These are phyloP conservation scores for Pardosa pseudoannulata DNA, from an alignment of 2,888 invertebrate genomes.

Conservation along the genomic window DNA sequence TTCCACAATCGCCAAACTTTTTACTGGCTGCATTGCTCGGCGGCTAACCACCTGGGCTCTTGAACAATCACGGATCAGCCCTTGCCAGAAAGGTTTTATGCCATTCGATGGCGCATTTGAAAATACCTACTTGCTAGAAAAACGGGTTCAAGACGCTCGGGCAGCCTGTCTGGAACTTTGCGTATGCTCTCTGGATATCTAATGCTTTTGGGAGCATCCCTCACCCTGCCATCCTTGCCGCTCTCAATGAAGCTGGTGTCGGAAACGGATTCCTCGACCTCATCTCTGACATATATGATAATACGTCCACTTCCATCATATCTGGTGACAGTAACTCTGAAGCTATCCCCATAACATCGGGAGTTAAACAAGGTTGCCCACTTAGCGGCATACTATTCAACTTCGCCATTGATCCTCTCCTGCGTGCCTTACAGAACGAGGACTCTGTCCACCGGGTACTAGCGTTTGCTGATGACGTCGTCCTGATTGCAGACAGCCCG, in stretches of 20 bases:
- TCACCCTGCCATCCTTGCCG: background rate
- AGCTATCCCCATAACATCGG: background rate
- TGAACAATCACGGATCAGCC: background rate
- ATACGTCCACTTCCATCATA: background rate
- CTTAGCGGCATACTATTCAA: background rate
- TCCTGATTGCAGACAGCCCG: background rate
- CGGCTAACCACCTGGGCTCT: too few species aligned
- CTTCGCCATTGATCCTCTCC: too few species aligned
- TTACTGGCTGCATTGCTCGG: too few species aligned
- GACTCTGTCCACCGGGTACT: background rate
- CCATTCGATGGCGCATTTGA: too few species aligned
- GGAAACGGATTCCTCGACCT: background rate
- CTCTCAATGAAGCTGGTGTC: background rate
- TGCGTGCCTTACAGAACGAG: background rate
- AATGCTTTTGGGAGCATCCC: slow-evolving; percentile 1
- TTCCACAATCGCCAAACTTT: too few species aligned
- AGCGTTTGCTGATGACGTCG: background rate
- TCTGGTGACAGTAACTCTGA: background rate
- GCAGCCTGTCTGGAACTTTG: background rate
- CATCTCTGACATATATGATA: background rate
- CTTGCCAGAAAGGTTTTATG: background rate
- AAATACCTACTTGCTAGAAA: too few species aligned
- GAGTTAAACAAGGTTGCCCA: background rate
- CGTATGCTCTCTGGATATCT: background rate
- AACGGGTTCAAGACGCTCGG: too few species aligned